Conservation (phyloP, 2,113 vertebrate species). For the Hypanus sabinus region DNA sequence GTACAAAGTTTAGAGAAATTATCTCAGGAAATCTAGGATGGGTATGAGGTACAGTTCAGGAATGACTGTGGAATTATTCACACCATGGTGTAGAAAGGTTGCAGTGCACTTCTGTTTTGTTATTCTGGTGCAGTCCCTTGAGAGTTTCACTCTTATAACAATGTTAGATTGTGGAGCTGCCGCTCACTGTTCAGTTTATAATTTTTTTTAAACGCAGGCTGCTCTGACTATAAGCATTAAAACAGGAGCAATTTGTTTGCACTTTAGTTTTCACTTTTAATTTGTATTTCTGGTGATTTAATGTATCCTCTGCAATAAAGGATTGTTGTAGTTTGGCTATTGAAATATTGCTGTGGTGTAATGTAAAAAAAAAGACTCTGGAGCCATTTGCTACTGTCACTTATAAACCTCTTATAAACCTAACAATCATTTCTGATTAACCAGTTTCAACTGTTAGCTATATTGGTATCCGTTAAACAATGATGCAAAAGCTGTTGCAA, state of each 20-base stretch:
- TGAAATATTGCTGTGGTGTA: background rate
- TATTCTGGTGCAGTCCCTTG: slow-evolving; percentile 7
- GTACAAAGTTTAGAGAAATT: background rate
- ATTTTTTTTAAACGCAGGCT: background rate
- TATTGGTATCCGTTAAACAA: background rate
- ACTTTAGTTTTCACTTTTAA: background rate
- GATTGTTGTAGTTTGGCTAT: background rate
- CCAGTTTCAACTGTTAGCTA: background rate
- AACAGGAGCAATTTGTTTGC: background rate
- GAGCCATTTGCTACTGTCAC: background rate
- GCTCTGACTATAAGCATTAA: background rate
- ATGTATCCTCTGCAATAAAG: background rate
- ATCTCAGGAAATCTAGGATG: background rate
- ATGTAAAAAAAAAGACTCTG: background rate
- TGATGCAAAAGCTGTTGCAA: background rate
- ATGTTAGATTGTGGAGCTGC: background rate
- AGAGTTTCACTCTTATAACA: background rate
- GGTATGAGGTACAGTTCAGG: background rate
- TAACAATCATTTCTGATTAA: background rate
- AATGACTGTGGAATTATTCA: background rate
- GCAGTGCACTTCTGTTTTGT: background rate
- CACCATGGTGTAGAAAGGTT: background rate
- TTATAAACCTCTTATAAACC: background rate
- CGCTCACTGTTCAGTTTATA: background rate
- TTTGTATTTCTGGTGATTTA: background rate